These are phyloP conservation scores for Bathynomus jamesi DNA, from an alignment of 1,140 invertebrate species.

Conservation along the genomic window DNA sequence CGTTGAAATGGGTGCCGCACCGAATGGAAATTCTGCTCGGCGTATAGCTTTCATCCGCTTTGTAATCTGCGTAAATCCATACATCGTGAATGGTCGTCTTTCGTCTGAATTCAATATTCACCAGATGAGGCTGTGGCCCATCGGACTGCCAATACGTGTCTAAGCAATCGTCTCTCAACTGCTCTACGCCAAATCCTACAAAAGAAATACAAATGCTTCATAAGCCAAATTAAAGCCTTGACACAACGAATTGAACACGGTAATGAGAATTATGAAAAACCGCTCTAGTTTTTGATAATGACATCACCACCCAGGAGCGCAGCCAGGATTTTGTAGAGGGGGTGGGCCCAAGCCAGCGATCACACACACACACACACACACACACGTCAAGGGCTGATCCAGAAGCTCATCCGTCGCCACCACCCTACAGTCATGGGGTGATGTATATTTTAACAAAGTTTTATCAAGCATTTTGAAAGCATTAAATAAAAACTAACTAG, in stretches of 20 bases:
- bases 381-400: too few species aligned
- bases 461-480: too few species aligned
- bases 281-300: not conserved
- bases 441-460: too few species aligned
- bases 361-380: too few species aligned
- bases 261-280: not conserved
- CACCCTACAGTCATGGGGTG: too few species aligned
- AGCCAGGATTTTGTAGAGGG: too few species aligned
- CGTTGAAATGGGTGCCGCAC: conserved; percentile 93
- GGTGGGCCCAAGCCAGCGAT: too few species aligned
- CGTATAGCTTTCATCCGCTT: conserved; percentile 97
- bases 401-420: too few species aligned
- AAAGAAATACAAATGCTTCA: too few species aligned
- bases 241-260: not conserved
- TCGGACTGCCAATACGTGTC: conserved; percentile 99
- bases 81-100: conserved; percentile 94
- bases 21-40: conserved; percentile 84
- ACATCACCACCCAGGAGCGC: too few species aligned
- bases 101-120: conserved; percentile 94
- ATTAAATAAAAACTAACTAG: too few species aligned
- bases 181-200: conserved; percentile 92
- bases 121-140: conserved; percentile 92
- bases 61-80: conserved; percentile 95
- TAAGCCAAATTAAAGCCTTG: not conserved
- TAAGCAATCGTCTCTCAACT: conserved; percentile 84